Evolutionary conservation across 2,888 invertebrate genomes (phyloP).

Genomic region (Galerucella pusilla): DNA sequence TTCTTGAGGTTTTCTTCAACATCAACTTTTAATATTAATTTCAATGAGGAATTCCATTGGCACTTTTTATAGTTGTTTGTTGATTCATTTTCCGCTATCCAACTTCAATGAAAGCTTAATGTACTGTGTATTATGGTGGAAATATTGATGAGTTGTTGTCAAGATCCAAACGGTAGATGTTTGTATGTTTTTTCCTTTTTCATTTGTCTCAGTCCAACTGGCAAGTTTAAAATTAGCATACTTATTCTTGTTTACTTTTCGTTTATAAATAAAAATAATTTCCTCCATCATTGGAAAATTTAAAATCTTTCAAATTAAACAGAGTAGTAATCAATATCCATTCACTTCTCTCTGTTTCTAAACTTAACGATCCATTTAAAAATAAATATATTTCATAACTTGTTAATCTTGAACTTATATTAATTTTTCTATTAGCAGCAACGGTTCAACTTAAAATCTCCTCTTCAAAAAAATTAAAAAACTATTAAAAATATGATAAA

Average conservation of each 20-base stretch:
- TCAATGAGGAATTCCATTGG: neutral
- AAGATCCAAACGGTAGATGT: neutral
- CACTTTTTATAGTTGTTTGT: neutral
- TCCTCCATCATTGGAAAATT: neutral
- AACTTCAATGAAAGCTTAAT: neutral
- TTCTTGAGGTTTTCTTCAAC: conserved; percentile 3
- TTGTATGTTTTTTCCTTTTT: neutral
- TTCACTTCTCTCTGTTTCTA: neutral
- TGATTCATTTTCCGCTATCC: neutral
- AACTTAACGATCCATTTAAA: neutral
- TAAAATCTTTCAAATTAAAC: neutral
- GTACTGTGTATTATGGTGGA: neutral
- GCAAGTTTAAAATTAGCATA: neutral
- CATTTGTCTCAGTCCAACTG: neutral
- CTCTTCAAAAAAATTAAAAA: conserved; percentile 2
- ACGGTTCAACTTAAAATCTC: neutral
- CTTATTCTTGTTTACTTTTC: neutral
- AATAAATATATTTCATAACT: neutral
- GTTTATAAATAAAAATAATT: neutral
- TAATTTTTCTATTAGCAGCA: neutral
- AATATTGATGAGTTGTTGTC: neutral
- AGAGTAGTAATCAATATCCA: neutral
- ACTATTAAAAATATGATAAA: neutral
- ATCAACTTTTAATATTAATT: neutral
- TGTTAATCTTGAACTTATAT: neutral